Base-by-base conservation (phyloP, 2,797 vertebrate genomes). In the Acanthurus leucopareius region DNA sequence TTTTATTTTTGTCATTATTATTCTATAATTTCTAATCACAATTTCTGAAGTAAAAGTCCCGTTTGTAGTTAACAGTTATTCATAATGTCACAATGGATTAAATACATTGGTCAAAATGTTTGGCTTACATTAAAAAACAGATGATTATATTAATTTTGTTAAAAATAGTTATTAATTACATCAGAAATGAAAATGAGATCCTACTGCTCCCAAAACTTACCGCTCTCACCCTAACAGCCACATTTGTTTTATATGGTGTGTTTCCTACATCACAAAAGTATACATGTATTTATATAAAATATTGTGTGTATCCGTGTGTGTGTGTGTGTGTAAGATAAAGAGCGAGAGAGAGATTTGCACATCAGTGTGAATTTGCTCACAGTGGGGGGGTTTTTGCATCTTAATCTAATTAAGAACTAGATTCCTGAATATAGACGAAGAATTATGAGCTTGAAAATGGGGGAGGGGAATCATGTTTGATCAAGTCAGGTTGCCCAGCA, bases 401-500 rank as follows among this genome's bases (percentile, higher is more conserved):
- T 90, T 90, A 87, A 90, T 94, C 88, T 90, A 93, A 93, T 93
- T 92, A 93, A 87, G 76, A 87, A 86, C 47, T 67, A 48, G 83
- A 79, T 80, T 83, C 77, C 72, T 85, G 91, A 89, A 92, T 91
- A 87, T 86, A 91, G 82, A 92, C 62, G 80, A 89, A 80, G 76
- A 92, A 92, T 91, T 91, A 91, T 84, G 73, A 90, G 84, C 75
- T 85, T 83, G 59, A 75, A 85, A 86, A 69, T 62, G 83, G 86
- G 85, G 88, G 86, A 82, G 66, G 84, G 82, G 65, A 68, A 47
- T 7, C 11, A 0, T 77, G 70, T 87, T 90, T 90, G 75, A 93
- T 93, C 82, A 90, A 83, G 72, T 56, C 66, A 49, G 32, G 90
- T 92, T 93, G 90, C 90, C 72, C n/a, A 56, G 88, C 86, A 92